phyloP scores from a whole-genome alignment of 2,888 invertebrate genomes.

The Tiliacea citrago region DNA sequence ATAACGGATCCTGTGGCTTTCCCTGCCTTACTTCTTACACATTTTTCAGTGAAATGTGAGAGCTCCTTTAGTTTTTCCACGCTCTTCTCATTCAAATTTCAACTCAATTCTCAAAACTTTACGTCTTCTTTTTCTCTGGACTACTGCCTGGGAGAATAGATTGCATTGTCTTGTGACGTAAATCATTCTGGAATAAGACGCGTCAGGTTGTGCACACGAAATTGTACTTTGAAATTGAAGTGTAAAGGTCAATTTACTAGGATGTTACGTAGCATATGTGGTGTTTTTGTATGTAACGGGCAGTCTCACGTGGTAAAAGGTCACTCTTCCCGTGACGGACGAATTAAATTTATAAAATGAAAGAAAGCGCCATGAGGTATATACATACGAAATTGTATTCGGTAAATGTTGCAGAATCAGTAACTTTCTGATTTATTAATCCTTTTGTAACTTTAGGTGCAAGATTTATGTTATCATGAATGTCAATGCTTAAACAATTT shows the following conservation, averaged over 20 bases:
- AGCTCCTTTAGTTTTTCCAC: conserved; percentile 81
- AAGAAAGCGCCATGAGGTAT: conserved; percentile 59
- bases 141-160: conserved; percentile 79
- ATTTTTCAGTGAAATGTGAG: conserved; percentile 89
- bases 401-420: conserved; percentile 31
- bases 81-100: conserved; percentile 54
- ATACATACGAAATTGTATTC: conserved; percentile 36
- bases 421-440: conserved; percentile 29
- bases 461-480: conserved; percentile 11
- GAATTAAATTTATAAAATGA: conserved; percentile 80
- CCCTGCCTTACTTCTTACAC: conserved; percentile 87
- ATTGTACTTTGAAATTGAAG: conserved; percentile 64
- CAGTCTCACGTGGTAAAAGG: conserved; percentile 81
- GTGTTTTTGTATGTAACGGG: conserved; percentile 58
- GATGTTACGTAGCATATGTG: conserved; percentile 44
- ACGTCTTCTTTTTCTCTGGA: conserved; percentile 62
- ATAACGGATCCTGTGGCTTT: conserved; percentile 78
- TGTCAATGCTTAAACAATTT: not conserved
- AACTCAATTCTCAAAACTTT: conserved; percentile 60
- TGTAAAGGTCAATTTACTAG: conserved; percentile 66
- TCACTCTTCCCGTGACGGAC: conserved; percentile 81
- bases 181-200: conserved; percentile 84
- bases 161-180: conserved; percentile 89
- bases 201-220: conserved; percentile 66
- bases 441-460: conserved; percentile 15